phyloP scores from a whole-genome alignment of 2,888 invertebrate species.

The Auanema sp. region DNA sequence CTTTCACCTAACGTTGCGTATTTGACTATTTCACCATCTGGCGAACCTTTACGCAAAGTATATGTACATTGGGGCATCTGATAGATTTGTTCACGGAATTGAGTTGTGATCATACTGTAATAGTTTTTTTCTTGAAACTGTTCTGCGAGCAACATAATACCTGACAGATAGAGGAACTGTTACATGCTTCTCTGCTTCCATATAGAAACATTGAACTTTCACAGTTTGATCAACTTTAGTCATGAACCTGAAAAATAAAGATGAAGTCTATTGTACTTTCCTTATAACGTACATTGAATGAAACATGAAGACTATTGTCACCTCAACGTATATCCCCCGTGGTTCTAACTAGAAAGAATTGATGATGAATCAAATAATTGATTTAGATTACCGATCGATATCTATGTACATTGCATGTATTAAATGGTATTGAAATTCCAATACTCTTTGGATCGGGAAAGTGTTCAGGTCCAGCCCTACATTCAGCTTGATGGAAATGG shows the following conservation, averaged over 20 bases:
- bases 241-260: constrained; percentile 45
- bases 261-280: not conserved
- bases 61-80: constrained; percentile 63
- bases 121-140: not conserved
- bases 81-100: constrained; percentile 60
- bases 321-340: constrained; percentile 62
- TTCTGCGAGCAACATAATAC: constrained; percentile 28
- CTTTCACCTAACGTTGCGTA: constrained; percentile 60
- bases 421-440: constrained; percentile 61
- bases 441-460: constrained; percentile 55
- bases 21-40: constrained; percentile 60
- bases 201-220: constrained; percentile 64
- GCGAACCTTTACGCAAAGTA: constrained; percentile 56
- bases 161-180: constrained; percentile 62
- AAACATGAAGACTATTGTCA: constrained; percentile 63
- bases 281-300: constrained; percentile 42
- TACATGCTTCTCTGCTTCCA: constrained; percentile 64
- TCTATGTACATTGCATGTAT: constrained; percentile 60
- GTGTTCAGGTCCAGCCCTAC: constrained; percentile 58
- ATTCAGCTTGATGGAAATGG: constrained; percentile 57
- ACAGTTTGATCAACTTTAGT: constrained; percentile 64
- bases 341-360: constrained; percentile 51
- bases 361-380: not conserved
- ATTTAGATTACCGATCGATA: constrained; percentile 56
- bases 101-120: constrained; percentile 63